Evolutionary conservation across 2,888 invertebrate species (phyloP), one percentile per base, ranked within the genome.

Genomic region (Eucera pruinosa): DNA sequence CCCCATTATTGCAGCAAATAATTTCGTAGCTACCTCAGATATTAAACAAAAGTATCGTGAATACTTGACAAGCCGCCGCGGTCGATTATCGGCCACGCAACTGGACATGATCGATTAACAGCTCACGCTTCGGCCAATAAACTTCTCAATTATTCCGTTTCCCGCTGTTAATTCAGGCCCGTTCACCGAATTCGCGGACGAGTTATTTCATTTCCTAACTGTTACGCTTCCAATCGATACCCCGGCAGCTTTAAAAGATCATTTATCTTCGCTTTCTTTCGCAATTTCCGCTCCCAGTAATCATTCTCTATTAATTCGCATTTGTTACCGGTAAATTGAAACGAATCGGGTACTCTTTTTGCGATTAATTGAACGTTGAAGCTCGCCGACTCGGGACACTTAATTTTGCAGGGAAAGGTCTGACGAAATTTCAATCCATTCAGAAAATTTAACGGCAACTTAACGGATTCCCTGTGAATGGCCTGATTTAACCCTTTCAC

Each of bases 121-220:
- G 25, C 7, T 27, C 60, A 25, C 58, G 27, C 15, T 43, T 55
- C 39, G 52, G 13, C 60, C 54, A 33, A 70, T 70, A 61, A 54
- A 61, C 33, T 60, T 72, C 54, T 61, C 71, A 70, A 73, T 73
- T 73, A 73, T 61, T 55, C 33, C 25, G 23, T 27, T 41, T 41
- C 11, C 39, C 33, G 3, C n/a, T 70, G 61, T 61, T 70, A 41
- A 70, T 55, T 27, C 30, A 6, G 2, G 18, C 18, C 11, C 23
- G 39, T 41, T 20, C 3, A 5, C n/a, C 20, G 27, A 60, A 39
- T 39, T 27, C 36, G 7, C 4, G 36, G n/a, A 0, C 13, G 2
- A 23, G n/a, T 2, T 7, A 43, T 25, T 58, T 58, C 36, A 11
- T 69, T 60, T 39, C 25, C 18, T 2, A 11, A 7, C 9, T 15